These are phyloP conservation scores for Notechis scutatus DNA, from an alignment of 2,113 vertebrate genomes.

Conservation along the genomic window DNA sequence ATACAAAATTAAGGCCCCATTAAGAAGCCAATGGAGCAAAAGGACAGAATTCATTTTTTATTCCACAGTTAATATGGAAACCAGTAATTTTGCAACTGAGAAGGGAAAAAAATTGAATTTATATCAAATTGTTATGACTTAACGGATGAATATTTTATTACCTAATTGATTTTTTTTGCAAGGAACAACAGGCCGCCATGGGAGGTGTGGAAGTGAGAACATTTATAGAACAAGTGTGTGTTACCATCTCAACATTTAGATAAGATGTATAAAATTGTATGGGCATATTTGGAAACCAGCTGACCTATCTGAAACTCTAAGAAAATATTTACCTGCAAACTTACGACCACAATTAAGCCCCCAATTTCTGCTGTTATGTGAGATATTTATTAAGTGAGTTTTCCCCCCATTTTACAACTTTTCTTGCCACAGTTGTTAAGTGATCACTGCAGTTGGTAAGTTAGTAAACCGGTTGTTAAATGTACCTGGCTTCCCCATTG, in stretches of 20 bases:
- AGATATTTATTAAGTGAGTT: neutral
- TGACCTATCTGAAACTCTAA: slow-evolving; percentile 1
- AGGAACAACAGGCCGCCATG: neutral
- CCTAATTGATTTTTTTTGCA: slow-evolving; percentile 7
- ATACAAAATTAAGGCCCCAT: neutral
- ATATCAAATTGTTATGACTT: neutral
- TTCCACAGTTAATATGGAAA: neutral
- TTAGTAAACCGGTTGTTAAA: neutral
- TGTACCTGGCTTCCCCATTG: neutral
- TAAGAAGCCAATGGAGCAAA: slow-evolving; percentile 12
- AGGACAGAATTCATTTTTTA: slow-evolving; percentile 8
- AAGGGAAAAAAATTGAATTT: neutral
- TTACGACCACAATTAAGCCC: neutral
- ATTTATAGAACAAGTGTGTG: slow-evolving; percentile 8
- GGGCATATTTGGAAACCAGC: neutral
- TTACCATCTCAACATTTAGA: neutral
- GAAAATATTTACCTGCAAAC: neutral
- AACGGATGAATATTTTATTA: neutral
- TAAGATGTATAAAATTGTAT: neutral
- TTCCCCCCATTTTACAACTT: neutral
- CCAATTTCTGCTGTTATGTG: neutral
- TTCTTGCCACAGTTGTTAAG: neutral
- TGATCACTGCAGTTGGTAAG: neutral
- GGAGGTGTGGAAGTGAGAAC: neutral
- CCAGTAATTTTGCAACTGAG: neutral